A percentile compares a stretch with the other conserved stretches of the same genome.
phyloP scores from a whole-genome alignment of 2,888 invertebrate genomes.

The Autographa gamma region DNA sequence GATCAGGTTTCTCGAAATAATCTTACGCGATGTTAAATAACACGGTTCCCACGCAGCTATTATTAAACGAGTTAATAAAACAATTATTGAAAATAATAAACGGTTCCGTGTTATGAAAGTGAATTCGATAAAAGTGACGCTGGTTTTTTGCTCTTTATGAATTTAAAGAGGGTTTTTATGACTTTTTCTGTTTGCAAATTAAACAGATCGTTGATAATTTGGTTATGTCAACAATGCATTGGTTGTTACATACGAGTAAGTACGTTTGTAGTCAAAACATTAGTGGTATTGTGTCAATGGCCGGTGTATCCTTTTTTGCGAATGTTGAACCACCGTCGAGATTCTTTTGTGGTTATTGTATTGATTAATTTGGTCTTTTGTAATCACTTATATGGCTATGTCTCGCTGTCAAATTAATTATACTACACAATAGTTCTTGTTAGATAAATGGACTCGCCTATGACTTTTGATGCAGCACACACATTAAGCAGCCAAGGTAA shows the following conservation, averaged over 20 bases:
- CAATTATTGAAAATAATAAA: conserved; percentile 39
- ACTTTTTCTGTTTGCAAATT: not conserved
- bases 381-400: not conserved
- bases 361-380: conserved; percentile 4
- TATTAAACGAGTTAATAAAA: conserved; percentile 46
- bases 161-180: not conserved
- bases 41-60: conserved; percentile 52
- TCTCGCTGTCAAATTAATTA: conserved; percentile 4
- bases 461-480: too few relatives aligned
- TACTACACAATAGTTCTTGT: not conserved
- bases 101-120: conserved; percentile 29
- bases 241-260: not conserved
- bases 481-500: too few relatives aligned
- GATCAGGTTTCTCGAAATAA: conserved; percentile 55
- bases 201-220: not conserved
- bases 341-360: not conserved
- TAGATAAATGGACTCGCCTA: too few relatives aligned
- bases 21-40: conserved; percentile 58
- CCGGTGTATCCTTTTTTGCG: not conserved
- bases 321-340: not conserved
- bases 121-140: conserved; percentile 19
- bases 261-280: not conserved
- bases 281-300: conserved; percentile 2
- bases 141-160: conserved; percentile 10
- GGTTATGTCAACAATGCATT: conserved; percentile 1